phyloP scores from a whole-genome alignment of 2,113 vertebrate species.

The Paradoxurus hermaphroditus region DNA sequence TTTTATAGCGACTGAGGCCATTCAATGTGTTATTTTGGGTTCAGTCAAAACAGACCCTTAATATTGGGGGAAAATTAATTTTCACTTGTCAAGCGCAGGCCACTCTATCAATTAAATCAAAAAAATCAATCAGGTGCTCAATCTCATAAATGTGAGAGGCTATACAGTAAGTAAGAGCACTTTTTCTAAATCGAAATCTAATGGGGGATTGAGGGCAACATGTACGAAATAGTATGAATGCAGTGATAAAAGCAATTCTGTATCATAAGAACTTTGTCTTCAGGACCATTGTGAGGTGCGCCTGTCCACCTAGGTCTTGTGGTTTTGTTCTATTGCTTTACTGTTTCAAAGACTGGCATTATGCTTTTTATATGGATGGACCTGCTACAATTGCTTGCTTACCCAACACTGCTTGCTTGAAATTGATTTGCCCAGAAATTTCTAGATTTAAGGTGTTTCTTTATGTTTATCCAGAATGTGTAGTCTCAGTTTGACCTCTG shows the following conservation, averaged over 20 bases:
- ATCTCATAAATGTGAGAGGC: not conserved
- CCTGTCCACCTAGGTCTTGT: not conserved
- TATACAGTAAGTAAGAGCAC: not conserved
- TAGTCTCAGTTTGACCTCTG: not conserved
- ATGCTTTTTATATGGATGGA: not conserved
- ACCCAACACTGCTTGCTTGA: not conserved
- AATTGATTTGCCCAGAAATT: not conserved
- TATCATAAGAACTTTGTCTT: not conserved
- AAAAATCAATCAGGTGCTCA: not conserved
- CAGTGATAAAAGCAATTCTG: not conserved
- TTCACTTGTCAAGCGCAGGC: not conserved
- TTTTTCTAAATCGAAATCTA: not conserved
- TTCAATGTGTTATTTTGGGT: not conserved
- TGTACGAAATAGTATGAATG: not conserved
- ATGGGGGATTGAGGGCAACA: not conserved
- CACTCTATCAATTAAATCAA: constrained; percentile 12
- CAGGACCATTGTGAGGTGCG: not conserved
- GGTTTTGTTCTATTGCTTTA: not conserved
- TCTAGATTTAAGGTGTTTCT: not conserved
- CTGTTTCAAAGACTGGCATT: not conserved
- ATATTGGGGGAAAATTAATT: not conserved
- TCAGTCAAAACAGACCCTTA: not conserved
- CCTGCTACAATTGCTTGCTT: not conserved
- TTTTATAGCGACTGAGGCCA: not conserved
- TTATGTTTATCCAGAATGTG: not conserved